A percentile compares a stretch with the other conserved stretches of the same genome.
Conservation (phyloP, 1,140 invertebrate species). For the Meloidogyne floridensis region DNA sequence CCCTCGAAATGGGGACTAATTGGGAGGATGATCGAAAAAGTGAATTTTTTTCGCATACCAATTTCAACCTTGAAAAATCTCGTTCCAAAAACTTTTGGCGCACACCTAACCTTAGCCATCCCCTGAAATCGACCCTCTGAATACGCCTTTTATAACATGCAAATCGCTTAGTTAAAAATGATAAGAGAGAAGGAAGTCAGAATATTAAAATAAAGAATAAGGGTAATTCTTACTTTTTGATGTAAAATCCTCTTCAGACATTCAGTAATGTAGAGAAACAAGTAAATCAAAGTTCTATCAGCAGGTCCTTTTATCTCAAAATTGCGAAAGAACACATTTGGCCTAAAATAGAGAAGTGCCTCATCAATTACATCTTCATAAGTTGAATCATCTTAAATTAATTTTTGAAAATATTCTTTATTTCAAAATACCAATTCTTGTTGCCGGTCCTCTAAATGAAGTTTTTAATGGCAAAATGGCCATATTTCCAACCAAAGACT, state of each 20-base stretch:
- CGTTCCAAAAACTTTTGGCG: no score
- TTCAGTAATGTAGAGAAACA: slow-evolving; percentile 97
- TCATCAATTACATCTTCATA: slow-evolving; percentile 90
- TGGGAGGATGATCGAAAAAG: no score
- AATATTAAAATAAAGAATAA: slow-evolving; percentile 8
- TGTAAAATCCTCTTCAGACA: slow-evolving; percentile 92
- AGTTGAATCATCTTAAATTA: slow-evolving; percentile 32
- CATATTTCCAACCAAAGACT: slow-evolving; percentile 79
- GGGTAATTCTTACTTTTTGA: not conserved
- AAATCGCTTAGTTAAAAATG: no score
- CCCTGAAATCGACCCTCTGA: no score
- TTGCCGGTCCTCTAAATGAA: slow-evolving; percentile 83
- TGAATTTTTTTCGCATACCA: no score
- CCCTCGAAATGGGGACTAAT: no score
- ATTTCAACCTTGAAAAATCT: no score
- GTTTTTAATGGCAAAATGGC: slow-evolving; percentile 85
- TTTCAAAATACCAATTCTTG: slow-evolving; percentile 68
- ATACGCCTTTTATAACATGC: no score
- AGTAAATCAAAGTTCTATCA: slow-evolving; percentile 92
- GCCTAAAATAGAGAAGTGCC: slow-evolving; percentile 93
- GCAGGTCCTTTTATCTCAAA: slow-evolving; percentile 76
- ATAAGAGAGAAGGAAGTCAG: no score
- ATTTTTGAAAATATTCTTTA: slow-evolving; percentile 31
- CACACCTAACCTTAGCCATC: no score
- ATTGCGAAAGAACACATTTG: slow-evolving; percentile 97